Conservation (phyloP, 2,113 vertebrate species). For the Planiliza haematocheilus region DNA sequence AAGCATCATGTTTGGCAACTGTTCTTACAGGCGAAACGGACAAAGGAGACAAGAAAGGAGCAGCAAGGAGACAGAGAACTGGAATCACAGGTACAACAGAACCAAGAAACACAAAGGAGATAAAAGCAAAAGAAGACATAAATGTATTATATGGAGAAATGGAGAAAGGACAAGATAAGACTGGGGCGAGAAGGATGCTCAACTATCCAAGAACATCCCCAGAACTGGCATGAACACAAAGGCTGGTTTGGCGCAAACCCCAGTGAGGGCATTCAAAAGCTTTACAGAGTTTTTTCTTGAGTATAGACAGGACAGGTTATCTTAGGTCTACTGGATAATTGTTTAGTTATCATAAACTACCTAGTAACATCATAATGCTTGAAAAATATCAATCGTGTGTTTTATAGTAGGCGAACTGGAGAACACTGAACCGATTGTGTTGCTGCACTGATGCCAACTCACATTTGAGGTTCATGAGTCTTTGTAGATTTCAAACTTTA, state of each 20-base stretch:
- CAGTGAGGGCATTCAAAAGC: slow-evolving; percentile 2
- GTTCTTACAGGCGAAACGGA: slow-evolving; percentile 50
- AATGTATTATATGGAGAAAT: slow-evolving; percentile 7
- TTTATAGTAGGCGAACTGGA: no score
- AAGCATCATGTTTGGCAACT: slow-evolving; percentile 70
- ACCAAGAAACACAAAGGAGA: background rate
- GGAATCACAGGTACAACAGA: slow-evolving; percentile 7
- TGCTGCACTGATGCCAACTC: no score
- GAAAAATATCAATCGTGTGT: no score
- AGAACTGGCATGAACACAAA: slow-evolving; percentile 26
- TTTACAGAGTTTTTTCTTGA: slow-evolving; percentile 19
- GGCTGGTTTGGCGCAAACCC: slow-evolving; percentile 12
- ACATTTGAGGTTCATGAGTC: no score
- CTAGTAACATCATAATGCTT: no score
- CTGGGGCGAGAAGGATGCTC: background rate
- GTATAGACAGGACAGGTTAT: slow-evolving; percentile 8
- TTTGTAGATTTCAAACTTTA: no score
- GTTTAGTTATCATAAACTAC: no score
- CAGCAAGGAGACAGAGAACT: slow-evolving; percentile 14
- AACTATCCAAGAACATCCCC: slow-evolving; percentile 35
- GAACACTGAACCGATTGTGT: no score
- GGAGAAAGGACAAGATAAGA: background rate
- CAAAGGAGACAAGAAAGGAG: slow-evolving; percentile 27
- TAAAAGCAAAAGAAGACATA: slow-evolving; percentile 24
- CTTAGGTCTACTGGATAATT: no score